Percentiles rank a stretch among this genome's conserved stretches.
These are phyloP conservation scores for Drosophila macrospina DNA, from an alignment of 2,888 invertebrate genomes.

Conservation along the genomic window DNA sequence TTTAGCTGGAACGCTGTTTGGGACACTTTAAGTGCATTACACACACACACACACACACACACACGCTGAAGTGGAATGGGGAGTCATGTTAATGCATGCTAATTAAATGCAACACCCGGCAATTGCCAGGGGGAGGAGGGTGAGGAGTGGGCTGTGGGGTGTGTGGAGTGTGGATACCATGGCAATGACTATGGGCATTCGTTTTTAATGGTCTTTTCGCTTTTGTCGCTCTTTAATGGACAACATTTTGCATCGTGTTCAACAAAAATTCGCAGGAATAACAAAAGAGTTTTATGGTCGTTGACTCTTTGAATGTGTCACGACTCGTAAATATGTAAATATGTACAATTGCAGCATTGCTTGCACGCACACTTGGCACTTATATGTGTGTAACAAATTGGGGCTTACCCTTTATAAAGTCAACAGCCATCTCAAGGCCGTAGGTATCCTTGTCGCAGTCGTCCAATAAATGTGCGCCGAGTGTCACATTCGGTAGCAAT, in stretches of 20 bases:
- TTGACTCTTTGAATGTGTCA: conserved; percentile 18
- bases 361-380: conserved; percentile 2
- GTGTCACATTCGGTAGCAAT: conserved; percentile 90
- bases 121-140: too few species aligned
- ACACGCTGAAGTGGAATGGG: background rate
- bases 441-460: conserved; percentile 98
- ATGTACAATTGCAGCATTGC: conserved; percentile 15
- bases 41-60: background rate
- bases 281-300: conserved; percentile 21
- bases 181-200: conserved; percentile 9
- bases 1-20: background rate
- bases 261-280: conserved; percentile 23
- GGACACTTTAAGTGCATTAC: background rate
- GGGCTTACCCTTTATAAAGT: conserved; percentile 96
- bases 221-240: conserved; percentile 28
- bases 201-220: conserved; percentile 19
- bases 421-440: conserved; percentile 97
- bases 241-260: conserved; percentile 17
- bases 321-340: conserved; percentile 39
- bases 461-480: conserved; percentile 95
- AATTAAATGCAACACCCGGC: conserved; percentile 34
- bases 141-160: background rate
- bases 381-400: background rate
- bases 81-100: conserved; percentile 21
- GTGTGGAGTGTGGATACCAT: background rate